Base-by-base conservation (phyloP, 2,797 vertebrate species). In the Hybognathus amarus region DNA sequence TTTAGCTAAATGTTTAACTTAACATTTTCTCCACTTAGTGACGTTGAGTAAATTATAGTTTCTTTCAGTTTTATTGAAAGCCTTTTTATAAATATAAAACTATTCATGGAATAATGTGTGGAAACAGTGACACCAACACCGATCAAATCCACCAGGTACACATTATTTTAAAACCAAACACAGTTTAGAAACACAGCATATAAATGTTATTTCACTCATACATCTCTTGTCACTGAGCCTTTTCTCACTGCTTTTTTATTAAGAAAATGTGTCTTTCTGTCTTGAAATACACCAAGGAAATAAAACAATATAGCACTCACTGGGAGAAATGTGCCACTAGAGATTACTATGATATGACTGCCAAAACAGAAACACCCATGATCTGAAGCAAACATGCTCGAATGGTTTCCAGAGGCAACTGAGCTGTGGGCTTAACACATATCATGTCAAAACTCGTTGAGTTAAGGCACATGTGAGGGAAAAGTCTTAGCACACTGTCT, bases 271-370 rank as follows among this genome's bases (percentile, higher is more conserved):
- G 59, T 54, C 66, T 66, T 77, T 66, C 52, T 78, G 69, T 87
- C 83, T 83, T 36, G 40, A 81, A 85, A 86, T 71, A 78, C 64
- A 61, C 69, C 66, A 84, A 82, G 77, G 89, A 88, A 80, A 77
- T 91, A 92, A 85, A 92, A 91, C 88, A 85, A 75, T 91, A 88
- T 81, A 83, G 74, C 59, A 80, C 86, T 89, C 73, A 54, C 80
- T 66, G 82, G 77, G 84, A 90, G 82, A 91, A 89, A 91, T 90
- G 88, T 92, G 90, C 88, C 92, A 90, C 88, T 90, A 92, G 90
- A 94, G 92, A 94, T 94, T 91, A 93, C 90, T 36, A 36, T 36
- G 36, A 36, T 88, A 91, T 86, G 89, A 89, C 89, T 91, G 91
- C 90, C 92, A 88, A 88, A 87, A 91, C 87, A 85, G 83, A 52